Evolutionary conservation across 23 tunicate genomes (phyloP).

Genomic region (Aplidium turbinatum): DNA sequence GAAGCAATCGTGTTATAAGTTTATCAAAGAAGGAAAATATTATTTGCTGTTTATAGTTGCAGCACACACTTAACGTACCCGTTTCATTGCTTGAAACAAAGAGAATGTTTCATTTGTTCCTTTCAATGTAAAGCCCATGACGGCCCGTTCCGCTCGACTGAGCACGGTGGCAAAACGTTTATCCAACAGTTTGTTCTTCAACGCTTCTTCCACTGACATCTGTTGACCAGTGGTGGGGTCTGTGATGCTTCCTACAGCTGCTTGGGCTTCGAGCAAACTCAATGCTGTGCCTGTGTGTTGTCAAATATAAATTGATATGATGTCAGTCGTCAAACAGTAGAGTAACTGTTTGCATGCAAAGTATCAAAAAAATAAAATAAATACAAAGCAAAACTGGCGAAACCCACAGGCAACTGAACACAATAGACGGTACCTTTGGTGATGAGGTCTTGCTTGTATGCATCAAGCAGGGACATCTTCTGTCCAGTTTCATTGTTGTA

Average conservation of each 20-base stretch:
- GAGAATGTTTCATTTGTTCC: conserved; percentile 74
- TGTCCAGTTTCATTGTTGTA: conserved; percentile 48
- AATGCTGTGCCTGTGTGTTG: conserved; percentile 88
- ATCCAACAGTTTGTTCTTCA: conserved; percentile 64
- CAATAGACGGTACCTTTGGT: conserved; percentile 70
- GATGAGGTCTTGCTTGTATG: conserved; percentile 50
- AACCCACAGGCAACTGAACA: too few relatives aligned
- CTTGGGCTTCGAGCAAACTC: conserved; percentile 94
- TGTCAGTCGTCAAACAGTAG: too few relatives aligned
- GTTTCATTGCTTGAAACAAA: conserved; percentile 94
- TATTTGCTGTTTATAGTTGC: too few relatives aligned
- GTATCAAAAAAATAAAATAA: too few relatives aligned
- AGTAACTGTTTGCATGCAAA: too few relatives aligned
- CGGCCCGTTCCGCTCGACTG: conserved; percentile 89
- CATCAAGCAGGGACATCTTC: conserved; percentile 65
- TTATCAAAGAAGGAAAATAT: too few relatives aligned
- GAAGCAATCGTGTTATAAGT: too few relatives aligned
- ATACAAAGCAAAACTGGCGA: too few relatives aligned
- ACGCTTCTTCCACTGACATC: conserved; percentile 87
- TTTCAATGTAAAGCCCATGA: conserved; percentile 74
- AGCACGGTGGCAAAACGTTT: conserved; percentile 74
- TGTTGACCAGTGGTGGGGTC: conserved; percentile 75
- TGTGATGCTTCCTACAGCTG: conserved; percentile 75
- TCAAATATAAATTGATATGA: too few relatives aligned
- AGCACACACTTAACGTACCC: too few relatives aligned